These are phyloP conservation scores for Microtus montanus DNA, from an alignment of 2,113 vertebrate genomes.

Conservation along the genomic window DNA sequence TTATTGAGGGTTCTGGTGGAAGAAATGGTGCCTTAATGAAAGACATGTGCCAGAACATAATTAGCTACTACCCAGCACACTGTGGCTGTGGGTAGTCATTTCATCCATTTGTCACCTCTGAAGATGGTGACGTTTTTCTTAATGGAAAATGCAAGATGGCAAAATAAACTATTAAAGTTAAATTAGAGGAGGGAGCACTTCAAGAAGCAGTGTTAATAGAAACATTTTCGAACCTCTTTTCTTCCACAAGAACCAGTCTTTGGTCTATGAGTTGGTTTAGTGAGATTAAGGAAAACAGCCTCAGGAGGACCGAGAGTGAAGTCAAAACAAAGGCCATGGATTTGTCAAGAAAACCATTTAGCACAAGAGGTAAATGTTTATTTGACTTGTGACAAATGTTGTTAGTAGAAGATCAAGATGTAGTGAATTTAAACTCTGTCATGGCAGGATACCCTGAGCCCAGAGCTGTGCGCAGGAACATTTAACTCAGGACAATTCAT, in stretches of 20 bases:
- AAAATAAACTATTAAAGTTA: conserved; percentile 31
- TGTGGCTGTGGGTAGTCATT: conserved; percentile 52
- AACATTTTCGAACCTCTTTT: conserved; percentile 27
- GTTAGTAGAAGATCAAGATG: conserved; percentile 50
- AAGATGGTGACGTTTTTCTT: conserved; percentile 41
- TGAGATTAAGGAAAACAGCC: conserved; percentile 41
- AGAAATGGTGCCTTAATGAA: conserved; percentile 69
- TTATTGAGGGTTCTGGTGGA: conserved; percentile 50
- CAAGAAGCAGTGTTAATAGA: conserved; percentile 34
- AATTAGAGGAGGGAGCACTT: not conserved
- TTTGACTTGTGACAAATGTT: conserved; percentile 58
- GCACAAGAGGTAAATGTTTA: conserved; percentile 56
- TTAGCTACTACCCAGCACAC: conserved; percentile 44
- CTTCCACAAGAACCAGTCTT: not conserved
- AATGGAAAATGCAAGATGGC: conserved; percentile 26
- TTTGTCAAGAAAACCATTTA: conserved; percentile 59
- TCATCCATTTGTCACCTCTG: conserved; percentile 53
- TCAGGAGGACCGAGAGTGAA: conserved; percentile 52
- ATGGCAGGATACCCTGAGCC: conserved; percentile 45
- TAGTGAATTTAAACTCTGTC: conserved; percentile 53
- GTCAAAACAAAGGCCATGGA: conserved; percentile 58
- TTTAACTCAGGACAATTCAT: conserved; percentile 6
- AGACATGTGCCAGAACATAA: conserved; percentile 34
- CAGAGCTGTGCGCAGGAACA: conserved; percentile 6
- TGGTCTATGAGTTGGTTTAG: conserved; percentile 16